Conservation (phyloP, 1,140 invertebrate species). For the Halictus rubicundus region DNA sequence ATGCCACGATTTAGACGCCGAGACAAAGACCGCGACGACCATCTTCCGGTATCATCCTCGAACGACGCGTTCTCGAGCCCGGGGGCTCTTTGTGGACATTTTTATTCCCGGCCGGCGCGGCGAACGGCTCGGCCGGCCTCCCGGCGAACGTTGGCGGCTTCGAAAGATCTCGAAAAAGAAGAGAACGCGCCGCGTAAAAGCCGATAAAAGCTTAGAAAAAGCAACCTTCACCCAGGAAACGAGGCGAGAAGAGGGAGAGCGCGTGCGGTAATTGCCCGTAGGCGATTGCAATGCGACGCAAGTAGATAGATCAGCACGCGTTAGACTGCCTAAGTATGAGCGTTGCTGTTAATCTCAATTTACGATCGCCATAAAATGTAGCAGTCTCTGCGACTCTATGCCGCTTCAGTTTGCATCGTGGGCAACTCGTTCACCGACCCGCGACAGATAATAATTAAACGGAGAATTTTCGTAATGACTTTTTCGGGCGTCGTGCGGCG, state of each 20-base stretch:
- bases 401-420: background rate
- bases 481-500: too few relatives aligned
- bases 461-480: background rate
- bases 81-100: background rate
- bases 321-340: slow-evolving; percentile 24
- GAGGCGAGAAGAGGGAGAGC: background rate
- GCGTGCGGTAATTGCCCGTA: slow-evolving; percentile 3
- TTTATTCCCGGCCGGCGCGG: slow-evolving; percentile 7
- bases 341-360: slow-evolving; percentile 41
- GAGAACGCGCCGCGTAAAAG: too few relatives aligned
- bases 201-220: background rate
- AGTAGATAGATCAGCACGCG: slow-evolving; percentile 26
- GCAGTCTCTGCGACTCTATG: background rate
- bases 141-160: too few relatives aligned
- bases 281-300: slow-evolving; percentile 33
- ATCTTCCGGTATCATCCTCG: slow-evolving; percentile 47
- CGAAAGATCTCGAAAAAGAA: too few relatives aligned
- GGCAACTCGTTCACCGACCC: background rate
- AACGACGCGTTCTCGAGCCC: slow-evolving; percentile 1
- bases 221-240: slow-evolving; percentile 33
- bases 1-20: slow-evolving; percentile 52
- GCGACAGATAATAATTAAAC: background rate
- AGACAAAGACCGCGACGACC: slow-evolving; percentile 43
- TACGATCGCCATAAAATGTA: slow-evolving; percentile 29
- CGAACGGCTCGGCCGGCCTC: too few relatives aligned